Percentiles rank a stretch among this genome's conserved stretches.
Conservation (phyloP, 2,888 invertebrate genomes). For the Leucoma salicis region DNA sequence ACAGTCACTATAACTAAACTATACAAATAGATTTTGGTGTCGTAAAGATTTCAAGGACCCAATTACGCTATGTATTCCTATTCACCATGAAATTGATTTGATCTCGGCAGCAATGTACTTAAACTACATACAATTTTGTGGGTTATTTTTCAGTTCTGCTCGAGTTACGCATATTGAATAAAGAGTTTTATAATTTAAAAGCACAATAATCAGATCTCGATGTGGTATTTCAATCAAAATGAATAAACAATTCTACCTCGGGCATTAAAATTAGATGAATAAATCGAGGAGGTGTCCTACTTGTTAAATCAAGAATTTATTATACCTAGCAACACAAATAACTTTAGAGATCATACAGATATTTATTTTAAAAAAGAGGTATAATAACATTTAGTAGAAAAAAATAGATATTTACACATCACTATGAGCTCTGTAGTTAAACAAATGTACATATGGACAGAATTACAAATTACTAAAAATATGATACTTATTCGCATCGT, state of each 20-base stretch:
- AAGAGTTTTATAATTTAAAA: slow-evolving; percentile 31
- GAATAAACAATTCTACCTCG: slow-evolving; percentile 42
- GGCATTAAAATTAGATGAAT: slow-evolving; percentile 18
- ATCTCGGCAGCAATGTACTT: too few species aligned
- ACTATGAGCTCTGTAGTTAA: slow-evolving; percentile 25
- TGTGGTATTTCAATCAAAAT: slow-evolving; percentile 24
- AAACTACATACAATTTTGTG: too few species aligned
- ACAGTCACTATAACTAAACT: too few species aligned
- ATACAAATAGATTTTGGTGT: too few species aligned
- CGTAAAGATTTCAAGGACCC: too few species aligned
- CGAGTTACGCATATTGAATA: slow-evolving; percentile 7
- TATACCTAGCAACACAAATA: slow-evolving; percentile 14
- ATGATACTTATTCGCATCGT: slow-evolving; percentile 11
- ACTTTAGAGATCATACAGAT: slow-evolving; percentile 36
- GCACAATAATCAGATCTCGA: slow-evolving; percentile 29
- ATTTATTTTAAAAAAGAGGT: slow-evolving; percentile 24
- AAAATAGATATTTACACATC: slow-evolving; percentile 27
- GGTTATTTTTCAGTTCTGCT: too few species aligned
- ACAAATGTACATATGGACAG: slow-evolving; percentile 27
- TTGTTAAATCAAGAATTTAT: neutral
- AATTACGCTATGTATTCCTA: too few species aligned
- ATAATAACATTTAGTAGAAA: slow-evolving; percentile 20
- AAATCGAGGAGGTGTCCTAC: slow-evolving; percentile 32
- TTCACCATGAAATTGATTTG: too few species aligned
- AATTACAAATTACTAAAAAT: slow-evolving; percentile 16